phyloP scores from a whole-genome alignment of 2,888 invertebrate genomes.

The Leuctra nigra region DNA sequence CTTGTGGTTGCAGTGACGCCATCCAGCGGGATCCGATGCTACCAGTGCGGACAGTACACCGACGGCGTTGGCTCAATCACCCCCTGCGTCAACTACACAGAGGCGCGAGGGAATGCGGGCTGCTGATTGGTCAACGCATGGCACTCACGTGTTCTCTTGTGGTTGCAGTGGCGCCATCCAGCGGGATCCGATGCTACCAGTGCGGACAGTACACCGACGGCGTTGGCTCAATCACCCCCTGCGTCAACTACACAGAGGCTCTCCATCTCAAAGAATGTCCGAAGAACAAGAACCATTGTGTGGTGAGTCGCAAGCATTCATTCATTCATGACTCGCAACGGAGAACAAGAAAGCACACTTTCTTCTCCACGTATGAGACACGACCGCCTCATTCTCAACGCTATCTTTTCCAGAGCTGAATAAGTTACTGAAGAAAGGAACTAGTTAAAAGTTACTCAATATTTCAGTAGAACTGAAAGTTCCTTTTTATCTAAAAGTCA shows the following conservation, averaged over 20 bases:
- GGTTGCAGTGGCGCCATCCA: slow-evolving; percentile 33
- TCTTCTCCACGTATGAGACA: no score
- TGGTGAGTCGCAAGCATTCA: no score
- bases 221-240: slow-evolving; percentile 78
- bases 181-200: slow-evolving; percentile 61
- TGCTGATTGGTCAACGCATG: no score
- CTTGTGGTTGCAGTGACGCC: slow-evolving; percentile 27
- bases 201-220: slow-evolving; percentile 82
- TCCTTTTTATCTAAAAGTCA: no score
- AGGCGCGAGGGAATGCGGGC: no score
- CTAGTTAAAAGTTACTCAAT: no score
- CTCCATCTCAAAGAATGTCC: slow-evolving; percentile 65
- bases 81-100: slow-evolving; percentile 69
- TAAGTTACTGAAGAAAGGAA: no score
- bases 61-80: slow-evolving; percentile 81
- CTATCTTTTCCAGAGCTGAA: no score
- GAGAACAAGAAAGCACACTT: no score
- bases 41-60: slow-evolving; percentile 77
- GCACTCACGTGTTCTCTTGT: not conserved
- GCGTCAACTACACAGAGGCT: slow-evolving; percentile 62
- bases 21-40: slow-evolving; percentile 54
- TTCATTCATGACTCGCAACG: no score
- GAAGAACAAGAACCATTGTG: slow-evolving; percentile 57
- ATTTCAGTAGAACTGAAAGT: no score
- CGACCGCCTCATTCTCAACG: no score